A percentile compares a stretch with the other conserved stretches of the same genome.
phyloP scores from a whole-genome alignment of 2,797 vertebrate species.

The Gila robusta region DNA sequence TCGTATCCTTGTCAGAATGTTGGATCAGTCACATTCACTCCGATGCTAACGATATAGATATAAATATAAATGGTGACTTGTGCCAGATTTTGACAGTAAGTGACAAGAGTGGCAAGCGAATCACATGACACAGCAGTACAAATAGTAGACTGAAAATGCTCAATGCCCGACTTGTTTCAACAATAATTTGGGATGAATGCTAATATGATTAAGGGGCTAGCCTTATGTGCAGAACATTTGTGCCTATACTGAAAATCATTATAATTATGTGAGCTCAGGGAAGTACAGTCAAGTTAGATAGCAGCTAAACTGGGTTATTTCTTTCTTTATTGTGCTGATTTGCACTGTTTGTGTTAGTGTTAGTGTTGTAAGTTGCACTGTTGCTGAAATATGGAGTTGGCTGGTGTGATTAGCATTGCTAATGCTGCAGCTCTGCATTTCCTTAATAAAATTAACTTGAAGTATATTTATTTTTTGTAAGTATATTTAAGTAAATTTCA shows the following conservation, averaged over 20 bases:
- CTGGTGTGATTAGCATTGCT: neutral
- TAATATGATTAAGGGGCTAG: constrained; percentile 16
- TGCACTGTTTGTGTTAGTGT: neutral
- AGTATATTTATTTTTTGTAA: too few species aligned
- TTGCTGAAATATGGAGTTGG: neutral
- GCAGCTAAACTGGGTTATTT: constrained; percentile 8
- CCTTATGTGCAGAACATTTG: constrained; percentile 10
- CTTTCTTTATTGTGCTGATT: constrained; percentile 26
- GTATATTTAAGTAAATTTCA: too few species aligned
- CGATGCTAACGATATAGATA: neutral
- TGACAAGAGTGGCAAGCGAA: neutral
- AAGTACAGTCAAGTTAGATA: neutral
- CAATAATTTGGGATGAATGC: neutral
- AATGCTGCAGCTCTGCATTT: neutral
- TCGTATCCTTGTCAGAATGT: neutral
- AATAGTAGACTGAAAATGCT: neutral
- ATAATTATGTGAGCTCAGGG: constrained; percentile 3
- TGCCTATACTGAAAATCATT: constrained; percentile 18
- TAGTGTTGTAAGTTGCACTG: neutral
- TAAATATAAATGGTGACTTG: constrained; percentile 2
- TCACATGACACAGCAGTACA: neutral
- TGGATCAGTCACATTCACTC: neutral
- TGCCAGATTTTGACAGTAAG: constrained; percentile 1
- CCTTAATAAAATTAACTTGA: neutral
- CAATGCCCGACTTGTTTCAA: neutral